Percentiles rank a stretch among this genome's conserved stretches.
phyloP scores from a whole-genome alignment of 92 coral and sea anemone species.

The Montipora capitata region DNA sequence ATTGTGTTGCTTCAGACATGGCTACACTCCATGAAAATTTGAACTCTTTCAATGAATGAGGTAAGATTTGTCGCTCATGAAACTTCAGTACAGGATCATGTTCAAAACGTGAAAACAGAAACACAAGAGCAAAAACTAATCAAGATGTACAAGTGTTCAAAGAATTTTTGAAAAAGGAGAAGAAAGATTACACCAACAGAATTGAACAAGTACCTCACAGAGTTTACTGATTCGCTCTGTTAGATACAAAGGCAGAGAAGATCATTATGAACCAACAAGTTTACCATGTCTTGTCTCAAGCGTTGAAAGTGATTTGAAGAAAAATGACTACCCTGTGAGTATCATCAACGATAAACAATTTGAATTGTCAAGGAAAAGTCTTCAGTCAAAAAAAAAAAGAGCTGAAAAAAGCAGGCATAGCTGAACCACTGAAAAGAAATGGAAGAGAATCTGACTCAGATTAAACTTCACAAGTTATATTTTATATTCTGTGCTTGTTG shows the following conservation, averaged over 20 bases:
- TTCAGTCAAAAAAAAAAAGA: constrained; percentile 3
- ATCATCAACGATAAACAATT: constrained; percentile 44
- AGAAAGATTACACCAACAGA: constrained; percentile 35
- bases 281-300: constrained; percentile 34
- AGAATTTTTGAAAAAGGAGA: constrained; percentile 12
- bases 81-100: constrained; percentile 49
- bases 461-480: no score
- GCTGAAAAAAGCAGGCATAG: no score
- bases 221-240: constrained; percentile 36
- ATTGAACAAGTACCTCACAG: constrained; percentile 39
- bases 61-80: constrained; percentile 39
- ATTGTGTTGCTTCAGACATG: constrained; percentile 40
- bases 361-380: constrained; percentile 39
- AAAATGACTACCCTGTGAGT: constrained; percentile 29
- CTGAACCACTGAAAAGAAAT: no score
- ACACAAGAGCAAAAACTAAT: constrained; percentile 36
- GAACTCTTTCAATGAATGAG: neutral
- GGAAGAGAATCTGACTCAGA: no score
- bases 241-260: constrained; percentile 34
- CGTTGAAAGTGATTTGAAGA: constrained; percentile 20
- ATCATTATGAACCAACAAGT: constrained; percentile 56
- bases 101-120: constrained; percentile 44
- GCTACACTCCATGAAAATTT: neutral
- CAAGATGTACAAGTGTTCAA: constrained; percentile 35
- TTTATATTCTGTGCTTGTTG: no score